Evolutionary conservation across 2,797 vertebrate species (phyloP).

Genomic region (Valencia hispanica): DNA sequence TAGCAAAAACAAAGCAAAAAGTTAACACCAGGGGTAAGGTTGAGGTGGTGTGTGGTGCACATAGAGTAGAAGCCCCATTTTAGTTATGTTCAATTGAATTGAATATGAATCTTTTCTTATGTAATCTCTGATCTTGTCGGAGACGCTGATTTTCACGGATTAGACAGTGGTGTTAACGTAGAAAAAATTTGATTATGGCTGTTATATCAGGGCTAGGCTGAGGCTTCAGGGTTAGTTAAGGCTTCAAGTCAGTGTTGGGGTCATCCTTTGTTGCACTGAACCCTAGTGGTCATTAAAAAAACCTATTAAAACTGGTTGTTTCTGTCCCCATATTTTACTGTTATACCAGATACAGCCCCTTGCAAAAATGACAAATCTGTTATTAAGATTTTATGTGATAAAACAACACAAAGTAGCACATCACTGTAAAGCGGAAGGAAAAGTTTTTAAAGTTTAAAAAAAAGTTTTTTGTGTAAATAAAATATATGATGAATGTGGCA

Average conservation of each 20-base stretch:
- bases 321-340: neutral
- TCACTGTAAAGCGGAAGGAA: neutral
- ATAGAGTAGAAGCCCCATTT: neutral
- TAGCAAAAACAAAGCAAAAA: neutral
- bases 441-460: too few species aligned
- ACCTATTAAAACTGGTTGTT: neutral
- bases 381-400: neutral
- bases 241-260: neutral
- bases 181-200: neutral
- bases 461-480: too few species aligned
- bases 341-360: too few species aligned
- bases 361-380: neutral
- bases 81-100: too few species aligned
- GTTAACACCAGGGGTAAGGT: neutral
- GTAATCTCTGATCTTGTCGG: neutral
- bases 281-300: neutral
- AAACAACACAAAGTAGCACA: neutral
- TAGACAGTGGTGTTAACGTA: neutral
- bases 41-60: neutral
- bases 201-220: neutral
- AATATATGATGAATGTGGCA: too few species aligned
- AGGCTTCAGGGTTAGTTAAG: neutral
- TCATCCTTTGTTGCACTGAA: constrained; percentile 2
- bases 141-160: neutral
- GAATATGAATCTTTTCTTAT: neutral